phyloP scores from a whole-genome alignment of 2,113 vertebrate species.

The Malurus cyaneus region DNA sequence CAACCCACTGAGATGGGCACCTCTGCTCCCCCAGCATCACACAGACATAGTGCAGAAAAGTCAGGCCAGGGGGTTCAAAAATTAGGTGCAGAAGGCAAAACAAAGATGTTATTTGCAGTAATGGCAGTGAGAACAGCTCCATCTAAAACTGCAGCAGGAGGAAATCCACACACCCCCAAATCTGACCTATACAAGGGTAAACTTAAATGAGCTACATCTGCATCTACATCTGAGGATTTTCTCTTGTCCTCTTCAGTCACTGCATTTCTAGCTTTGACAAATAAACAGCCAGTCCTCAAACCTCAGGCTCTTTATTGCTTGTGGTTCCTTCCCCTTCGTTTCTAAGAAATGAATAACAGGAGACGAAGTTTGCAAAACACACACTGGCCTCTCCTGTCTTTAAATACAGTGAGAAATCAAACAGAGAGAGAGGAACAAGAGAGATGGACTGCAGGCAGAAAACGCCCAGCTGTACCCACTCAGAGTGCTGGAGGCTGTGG shows the following conservation, averaged over 20 bases:
- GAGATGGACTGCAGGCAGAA: background rate
- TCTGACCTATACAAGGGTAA: background rate
- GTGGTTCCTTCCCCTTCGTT: background rate
- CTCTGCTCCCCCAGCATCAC: background rate
- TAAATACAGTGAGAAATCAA: constrained; percentile 1
- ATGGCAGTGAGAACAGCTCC: background rate
- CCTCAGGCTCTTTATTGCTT: background rate
- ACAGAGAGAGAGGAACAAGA: background rate
- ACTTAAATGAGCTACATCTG: background rate
- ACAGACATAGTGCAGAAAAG: fast-evolving
- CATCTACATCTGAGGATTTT: background rate
- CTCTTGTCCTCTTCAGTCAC: background rate
- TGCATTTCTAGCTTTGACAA: constrained; percentile 5
- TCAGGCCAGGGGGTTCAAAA: fast-evolving
- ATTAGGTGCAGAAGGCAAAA: background rate
- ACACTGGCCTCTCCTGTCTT: background rate
- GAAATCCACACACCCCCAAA: background rate
- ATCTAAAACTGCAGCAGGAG: background rate
- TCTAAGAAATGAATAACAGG: constrained; percentile 22
- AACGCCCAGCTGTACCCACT: background rate
- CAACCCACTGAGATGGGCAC: background rate
- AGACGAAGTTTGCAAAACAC: constrained; percentile 7
- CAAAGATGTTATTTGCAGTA: background rate
- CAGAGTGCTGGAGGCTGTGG: background rate
- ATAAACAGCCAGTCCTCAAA: constrained; percentile 24